Evolutionary conservation across 2,888 invertebrate species (phyloP), one percentile per base, ranked within the genome.

Genomic region (Pantelozetes paolii): DNA sequence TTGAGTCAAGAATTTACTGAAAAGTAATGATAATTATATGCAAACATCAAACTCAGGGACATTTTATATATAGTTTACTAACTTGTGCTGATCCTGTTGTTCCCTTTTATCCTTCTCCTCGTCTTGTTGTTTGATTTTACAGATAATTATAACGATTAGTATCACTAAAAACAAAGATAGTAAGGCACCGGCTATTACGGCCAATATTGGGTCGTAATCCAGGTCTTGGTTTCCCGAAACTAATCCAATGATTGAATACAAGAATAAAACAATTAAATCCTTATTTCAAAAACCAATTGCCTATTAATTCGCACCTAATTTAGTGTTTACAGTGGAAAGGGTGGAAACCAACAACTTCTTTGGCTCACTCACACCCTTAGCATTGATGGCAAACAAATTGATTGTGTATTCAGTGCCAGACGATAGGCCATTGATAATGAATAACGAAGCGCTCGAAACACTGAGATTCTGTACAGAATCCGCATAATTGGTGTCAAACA

Each of bases 71-170:
- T 50, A 50, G 15, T 50, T 50, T 5, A 9, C 36, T 8, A 36
- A 36, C 9, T 36, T 36, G 5, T 36, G 5, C 36, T 36, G 36
- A 9, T 36, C 36, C 28, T 74, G 74, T 42, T 71, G 57, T 30
- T 74, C 74, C 30, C 64, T 26, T 30, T 48, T 59, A 30, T 54
- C 67, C 36, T 70, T 73, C 28, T 64, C 57, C 70, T 62, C 71
- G 30, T 74, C 74, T 36, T 64, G 45, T 71, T 36, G 71, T 74
- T 74, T 74, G 74, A 71, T 71, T 71, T 62, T 74, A 54, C 74
- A 74, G 30, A 54, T 42, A 30, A 74, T 71, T 50, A 71, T 54
- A 30, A 64, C 59, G 20, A 74, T 64, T 30, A 62, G 36, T n/a
- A 74, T 54, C 20, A 74, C 26, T 18, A 70, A 40, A 20, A 70